phyloP scores from a whole-genome alignment of 1,140 invertebrate species.

The Cotesia vestalis region DNA sequence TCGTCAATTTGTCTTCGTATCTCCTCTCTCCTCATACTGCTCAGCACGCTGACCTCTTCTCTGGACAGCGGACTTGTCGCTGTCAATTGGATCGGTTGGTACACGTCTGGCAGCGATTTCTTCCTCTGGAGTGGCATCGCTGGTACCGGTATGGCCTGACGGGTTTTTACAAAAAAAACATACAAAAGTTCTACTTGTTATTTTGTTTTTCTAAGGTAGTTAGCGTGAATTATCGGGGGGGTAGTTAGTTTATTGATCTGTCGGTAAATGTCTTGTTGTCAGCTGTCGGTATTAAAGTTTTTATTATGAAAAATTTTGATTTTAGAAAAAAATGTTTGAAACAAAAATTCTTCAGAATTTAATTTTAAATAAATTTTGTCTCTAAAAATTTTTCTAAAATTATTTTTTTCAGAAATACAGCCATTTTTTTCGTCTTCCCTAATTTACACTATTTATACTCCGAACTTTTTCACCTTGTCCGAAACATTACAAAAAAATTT shows the following conservation, averaged over 20 bases:
- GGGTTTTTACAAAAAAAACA: conserved; percentile 12
- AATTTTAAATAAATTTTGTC: no score
- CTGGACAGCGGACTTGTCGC: conserved; percentile 85
- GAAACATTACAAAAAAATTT: no score
- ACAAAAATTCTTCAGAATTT: not conserved
- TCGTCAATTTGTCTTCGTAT: conserved; percentile 90
- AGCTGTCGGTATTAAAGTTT: no score
- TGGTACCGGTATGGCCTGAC: conserved; percentile 75
- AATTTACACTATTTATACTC: no score
- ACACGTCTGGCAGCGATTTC: conserved; percentile 94
- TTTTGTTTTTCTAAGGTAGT: not conserved
- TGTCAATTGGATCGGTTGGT: conserved; percentile 74
- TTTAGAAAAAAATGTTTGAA: not conserved
- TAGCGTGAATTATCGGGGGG: no score
- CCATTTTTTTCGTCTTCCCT: no score
- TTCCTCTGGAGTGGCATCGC: conserved; percentile 83
- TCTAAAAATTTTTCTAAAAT: no score
- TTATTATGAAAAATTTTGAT: not conserved
- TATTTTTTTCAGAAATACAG: no score
- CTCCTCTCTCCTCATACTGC: conserved; percentile 92
- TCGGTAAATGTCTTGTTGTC: no score
- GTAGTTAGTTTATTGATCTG: no score
- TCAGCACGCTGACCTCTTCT: conserved; percentile 93
- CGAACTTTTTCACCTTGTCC: no score
- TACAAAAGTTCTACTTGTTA: conserved; percentile 5